Conservation (phyloP, 1,140 invertebrate species). For the Diabrotica undecimpunctata region DNA sequence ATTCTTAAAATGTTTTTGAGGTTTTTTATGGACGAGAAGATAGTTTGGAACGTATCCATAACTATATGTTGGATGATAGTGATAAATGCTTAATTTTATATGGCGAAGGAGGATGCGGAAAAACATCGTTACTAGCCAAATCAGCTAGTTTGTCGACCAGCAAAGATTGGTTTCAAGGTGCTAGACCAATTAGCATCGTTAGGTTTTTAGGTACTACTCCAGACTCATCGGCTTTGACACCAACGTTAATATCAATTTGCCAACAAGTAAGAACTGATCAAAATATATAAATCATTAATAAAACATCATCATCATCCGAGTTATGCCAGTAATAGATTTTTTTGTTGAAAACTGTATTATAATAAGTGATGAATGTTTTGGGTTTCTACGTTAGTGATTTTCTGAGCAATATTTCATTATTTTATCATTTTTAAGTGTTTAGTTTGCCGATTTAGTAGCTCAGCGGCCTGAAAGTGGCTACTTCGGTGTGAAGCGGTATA, state of each 20-base stretch:
- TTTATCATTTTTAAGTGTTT: no score
- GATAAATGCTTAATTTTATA: constrained; percentile 91
- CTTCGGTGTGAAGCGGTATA: no score
- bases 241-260: constrained; percentile 92
- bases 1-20: constrained; percentile 42
- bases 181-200: constrained; percentile 81
- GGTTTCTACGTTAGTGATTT: no score
- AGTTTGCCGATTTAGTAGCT: no score
- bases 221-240: constrained; percentile 90
- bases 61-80: constrained; percentile 81
- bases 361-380: no score
- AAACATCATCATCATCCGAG: neutral
- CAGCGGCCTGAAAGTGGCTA: no score
- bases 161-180: constrained; percentile 67
- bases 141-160: constrained; percentile 74
- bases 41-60: constrained; percentile 74
- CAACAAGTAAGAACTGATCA: constrained; percentile 66
- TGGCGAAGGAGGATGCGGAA: constrained; percentile 94
- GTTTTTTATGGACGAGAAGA: constrained; percentile 93
- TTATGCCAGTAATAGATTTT: no score
- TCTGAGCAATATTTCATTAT: no score
- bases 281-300: neutral
- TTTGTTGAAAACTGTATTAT: no score
- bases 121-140: constrained; percentile 93
- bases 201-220: constrained; percentile 95